Percentiles rank a stretch among this genome's conserved stretches.
Conservation (phyloP, 92 coral and sea anemone species). For the Paragorgia papillata region DNA sequence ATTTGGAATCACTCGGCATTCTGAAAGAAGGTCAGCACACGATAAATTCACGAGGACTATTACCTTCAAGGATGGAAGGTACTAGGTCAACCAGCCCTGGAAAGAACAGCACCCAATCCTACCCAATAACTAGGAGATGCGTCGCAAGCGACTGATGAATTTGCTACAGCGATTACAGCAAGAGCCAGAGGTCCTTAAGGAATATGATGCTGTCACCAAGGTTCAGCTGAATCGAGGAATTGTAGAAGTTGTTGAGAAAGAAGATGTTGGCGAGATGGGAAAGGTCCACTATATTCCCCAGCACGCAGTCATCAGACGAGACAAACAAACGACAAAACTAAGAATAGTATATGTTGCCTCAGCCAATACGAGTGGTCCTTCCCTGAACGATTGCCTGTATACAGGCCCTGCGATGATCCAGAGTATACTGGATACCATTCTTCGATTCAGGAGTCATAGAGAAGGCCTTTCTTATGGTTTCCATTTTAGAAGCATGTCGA, state of each 20-base stretch:
- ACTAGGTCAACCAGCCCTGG: constrained; percentile 56
- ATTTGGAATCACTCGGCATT: constrained; percentile 39
- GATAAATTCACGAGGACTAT: background rate
- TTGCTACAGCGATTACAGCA: constrained; percentile 35
- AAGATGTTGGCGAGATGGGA: constrained; percentile 21
- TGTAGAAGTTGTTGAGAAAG: constrained; percentile 55
- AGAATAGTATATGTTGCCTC: no score
- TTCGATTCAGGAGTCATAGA: no score
- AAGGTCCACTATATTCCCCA: constrained; percentile 75
- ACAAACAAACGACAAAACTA: no score
- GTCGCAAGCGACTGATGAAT: constrained; percentile 34
- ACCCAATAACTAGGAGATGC: constrained; percentile 49
- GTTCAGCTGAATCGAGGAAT: constrained; percentile 57
- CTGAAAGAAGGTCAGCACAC: constrained; percentile 13
- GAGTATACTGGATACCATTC: no score
- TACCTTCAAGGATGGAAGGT: constrained; percentile 37
- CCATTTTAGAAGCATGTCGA: no score
- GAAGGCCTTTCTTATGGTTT: no score
- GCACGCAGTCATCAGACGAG: constrained; percentile 61
- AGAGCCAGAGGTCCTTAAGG: constrained; percentile 46
- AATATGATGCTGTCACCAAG: constrained; percentile 60
- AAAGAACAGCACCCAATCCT: constrained; percentile 50
- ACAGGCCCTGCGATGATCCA: constrained; percentile 44
- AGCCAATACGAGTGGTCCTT: no score
- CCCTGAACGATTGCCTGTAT: no score